These are phyloP conservation scores for Lamellibrachia satsuma DNA, from an alignment of 2,888 invertebrate species.

Conservation along the genomic window DNA sequence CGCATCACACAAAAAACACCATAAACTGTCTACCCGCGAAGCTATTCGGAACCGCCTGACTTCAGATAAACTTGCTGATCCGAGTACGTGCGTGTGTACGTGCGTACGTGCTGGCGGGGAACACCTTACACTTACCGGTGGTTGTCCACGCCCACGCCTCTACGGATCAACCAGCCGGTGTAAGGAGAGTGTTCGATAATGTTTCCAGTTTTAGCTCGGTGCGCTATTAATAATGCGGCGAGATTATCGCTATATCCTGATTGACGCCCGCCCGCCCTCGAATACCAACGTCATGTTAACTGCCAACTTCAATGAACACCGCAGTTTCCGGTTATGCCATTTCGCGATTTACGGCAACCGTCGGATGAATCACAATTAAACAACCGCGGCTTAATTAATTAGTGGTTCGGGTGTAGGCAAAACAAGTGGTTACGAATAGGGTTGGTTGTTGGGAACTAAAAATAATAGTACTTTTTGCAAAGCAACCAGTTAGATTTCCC, in stretches of 20 bases:
- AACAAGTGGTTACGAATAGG: neutral
- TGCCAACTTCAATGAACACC: conserved; percentile 13
- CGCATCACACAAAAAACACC: neutral
- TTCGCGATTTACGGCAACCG: neutral
- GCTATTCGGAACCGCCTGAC: neutral
- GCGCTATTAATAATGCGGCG: neutral
- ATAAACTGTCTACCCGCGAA: neutral
- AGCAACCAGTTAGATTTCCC: neutral
- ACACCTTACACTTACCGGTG: neutral
- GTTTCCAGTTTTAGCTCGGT: neutral
- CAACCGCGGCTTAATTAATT: neutral
- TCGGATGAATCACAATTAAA: neutral
- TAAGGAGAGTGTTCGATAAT: neutral
- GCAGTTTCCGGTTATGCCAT: neutral
- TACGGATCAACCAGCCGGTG: neutral
- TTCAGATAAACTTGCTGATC: neutral
- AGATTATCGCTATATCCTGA: conserved; percentile 5
- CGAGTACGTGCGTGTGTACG: neutral
- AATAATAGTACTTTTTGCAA: neutral
- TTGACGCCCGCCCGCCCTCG: neutral
- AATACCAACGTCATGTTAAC: neutral
- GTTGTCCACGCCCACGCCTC: neutral
- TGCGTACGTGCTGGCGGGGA: neutral
- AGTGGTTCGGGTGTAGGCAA: neutral
- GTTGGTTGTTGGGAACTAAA: neutral